These are phyloP conservation scores for Hermetia illucens DNA, from an alignment of 1,140 invertebrate species.

Conservation along the genomic window DNA sequence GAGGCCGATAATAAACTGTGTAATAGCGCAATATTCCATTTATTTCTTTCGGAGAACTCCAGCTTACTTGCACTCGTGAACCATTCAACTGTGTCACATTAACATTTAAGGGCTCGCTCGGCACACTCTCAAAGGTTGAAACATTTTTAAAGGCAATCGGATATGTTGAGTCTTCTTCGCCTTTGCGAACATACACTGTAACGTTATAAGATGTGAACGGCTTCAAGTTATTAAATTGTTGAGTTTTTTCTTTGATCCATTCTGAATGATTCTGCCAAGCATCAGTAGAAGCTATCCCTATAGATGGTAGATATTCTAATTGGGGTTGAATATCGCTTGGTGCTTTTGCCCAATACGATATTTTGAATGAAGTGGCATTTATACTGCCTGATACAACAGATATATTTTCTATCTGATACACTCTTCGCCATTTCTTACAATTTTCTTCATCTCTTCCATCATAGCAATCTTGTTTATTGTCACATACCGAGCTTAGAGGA, in stretches of 20 bases:
- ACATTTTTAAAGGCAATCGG: constrained; percentile 43
- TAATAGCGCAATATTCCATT: constrained; percentile 51
- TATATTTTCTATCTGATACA: constrained; percentile 38
- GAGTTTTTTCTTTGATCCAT: constrained; percentile 38
- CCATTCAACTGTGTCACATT: constrained; percentile 46
- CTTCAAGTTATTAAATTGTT: constrained; percentile 45
- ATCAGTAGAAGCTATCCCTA: constrained; percentile 21
- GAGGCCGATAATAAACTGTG: constrained; percentile 36
- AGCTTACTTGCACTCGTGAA: constrained; percentile 45
- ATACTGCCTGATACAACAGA: constrained; percentile 34
- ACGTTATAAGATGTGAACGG: constrained; percentile 62
- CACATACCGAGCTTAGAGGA: constrained; percentile 41
- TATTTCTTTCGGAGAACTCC: constrained; percentile 46
- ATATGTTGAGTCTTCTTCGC: constrained; percentile 28
- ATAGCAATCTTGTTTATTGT: constrained; percentile 49
- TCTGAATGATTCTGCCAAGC: constrained; percentile 38
- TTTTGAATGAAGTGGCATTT: constrained; percentile 33
- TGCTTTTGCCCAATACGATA: constrained; percentile 41
- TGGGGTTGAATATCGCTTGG: constrained; percentile 17
- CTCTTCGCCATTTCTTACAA: constrained; percentile 35
- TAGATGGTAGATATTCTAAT: constrained; percentile 48
- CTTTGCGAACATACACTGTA: constrained; percentile 54
- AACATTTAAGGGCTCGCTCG: constrained; percentile 48
- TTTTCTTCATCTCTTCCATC: constrained; percentile 58
- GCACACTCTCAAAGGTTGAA: constrained; percentile 49